These are phyloP conservation scores for Rynchops niger DNA, from an alignment of 2,113 vertebrate species.

Conservation along the genomic window DNA sequence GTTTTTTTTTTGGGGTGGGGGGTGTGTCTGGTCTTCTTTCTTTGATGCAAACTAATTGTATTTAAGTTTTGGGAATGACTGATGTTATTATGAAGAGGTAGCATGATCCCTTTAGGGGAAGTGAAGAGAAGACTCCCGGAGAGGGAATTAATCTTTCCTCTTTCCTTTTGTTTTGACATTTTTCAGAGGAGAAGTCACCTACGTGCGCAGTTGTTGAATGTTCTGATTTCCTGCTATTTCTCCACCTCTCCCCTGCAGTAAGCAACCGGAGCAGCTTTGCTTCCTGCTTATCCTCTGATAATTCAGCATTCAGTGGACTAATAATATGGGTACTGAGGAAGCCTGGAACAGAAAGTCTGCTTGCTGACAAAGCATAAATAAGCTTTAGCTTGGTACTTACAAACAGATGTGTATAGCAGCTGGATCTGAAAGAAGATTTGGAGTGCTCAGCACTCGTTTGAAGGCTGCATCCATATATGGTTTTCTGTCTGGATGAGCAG, in stretches of 20 bases:
- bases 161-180: not conserved
- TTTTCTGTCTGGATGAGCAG: conserved; percentile 8
- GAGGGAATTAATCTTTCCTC: not conserved
- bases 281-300: conserved; percentile 33
- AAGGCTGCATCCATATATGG: conserved; percentile 23
- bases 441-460: conserved; percentile 23
- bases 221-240: conserved; percentile 26
- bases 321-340: conserved; percentile 8
- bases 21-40: not conserved
- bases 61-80: not conserved
- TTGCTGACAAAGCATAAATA: conserved; percentile 53
- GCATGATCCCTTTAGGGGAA: not conserved
- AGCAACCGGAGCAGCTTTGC: conserved; percentile 31
- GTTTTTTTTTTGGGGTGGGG: not conserved
- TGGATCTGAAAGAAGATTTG: conserved; percentile 44
- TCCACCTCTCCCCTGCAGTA: not conserved
- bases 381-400: conserved; percentile 33
- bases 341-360: conserved; percentile 27
- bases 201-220: not conserved
- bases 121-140: not conserved
- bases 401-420: conserved; percentile 52
- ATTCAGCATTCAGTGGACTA: conserved; percentile 2
- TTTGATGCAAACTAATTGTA: not conserved
- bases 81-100: not conserved
- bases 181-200: not conserved